phyloP scores from a whole-genome alignment of 2,888 invertebrate genomes.

The Dynastes hyllus region DNA sequence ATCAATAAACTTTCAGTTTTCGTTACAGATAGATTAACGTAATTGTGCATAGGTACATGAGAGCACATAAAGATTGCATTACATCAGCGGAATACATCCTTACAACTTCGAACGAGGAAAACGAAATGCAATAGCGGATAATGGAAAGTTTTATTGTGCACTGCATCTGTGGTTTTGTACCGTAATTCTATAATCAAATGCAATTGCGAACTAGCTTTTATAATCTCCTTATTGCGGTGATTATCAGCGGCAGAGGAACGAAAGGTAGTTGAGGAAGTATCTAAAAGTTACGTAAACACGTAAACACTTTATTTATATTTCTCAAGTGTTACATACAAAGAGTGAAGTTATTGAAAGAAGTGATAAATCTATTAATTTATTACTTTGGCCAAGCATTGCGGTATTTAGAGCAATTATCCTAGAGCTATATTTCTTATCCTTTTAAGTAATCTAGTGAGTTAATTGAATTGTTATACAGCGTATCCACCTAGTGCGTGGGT shows the following conservation, averaged over 20 bases:
- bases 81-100: neutral
- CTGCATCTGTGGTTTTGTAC: neutral
- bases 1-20: neutral
- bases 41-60: neutral
- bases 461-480: too few relatives aligned
- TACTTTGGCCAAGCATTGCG: neutral
- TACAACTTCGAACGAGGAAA: neutral
- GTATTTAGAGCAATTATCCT: too few relatives aligned
- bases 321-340: neutral
- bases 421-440: too few relatives aligned
- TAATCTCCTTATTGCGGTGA: neutral
- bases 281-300: neutral
- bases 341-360: neutral
- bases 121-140: constrained; percentile 8
- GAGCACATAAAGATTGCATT: neutral
- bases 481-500: too few relatives aligned
- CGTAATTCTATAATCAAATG: constrained; percentile 5
- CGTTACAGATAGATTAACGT: neutral
- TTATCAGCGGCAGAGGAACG: neutral
- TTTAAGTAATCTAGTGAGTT: too few relatives aligned
- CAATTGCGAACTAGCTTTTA: neutral
- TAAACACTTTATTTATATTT: neutral
- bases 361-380: neutral
- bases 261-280: neutral
- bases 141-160: constrained; percentile 10